These are phyloP conservation scores for Cephus runcator DNA, from an alignment of 2,888 invertebrate genomes.

Conservation along the genomic window DNA sequence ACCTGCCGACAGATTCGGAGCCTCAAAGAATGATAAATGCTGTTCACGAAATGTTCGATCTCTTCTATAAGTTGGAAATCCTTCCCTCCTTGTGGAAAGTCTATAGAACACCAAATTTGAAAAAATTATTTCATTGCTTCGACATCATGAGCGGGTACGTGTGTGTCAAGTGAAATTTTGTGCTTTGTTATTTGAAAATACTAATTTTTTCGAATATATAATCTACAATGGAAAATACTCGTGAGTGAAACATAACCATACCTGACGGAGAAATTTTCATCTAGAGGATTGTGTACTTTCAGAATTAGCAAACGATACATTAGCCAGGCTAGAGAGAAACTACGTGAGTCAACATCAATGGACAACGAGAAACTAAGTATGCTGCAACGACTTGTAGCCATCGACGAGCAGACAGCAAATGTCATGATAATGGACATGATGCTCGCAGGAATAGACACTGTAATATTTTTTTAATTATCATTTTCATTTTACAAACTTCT, in stretches of 20 bases:
- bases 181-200: too few species aligned
- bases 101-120: conserved; percentile 77
- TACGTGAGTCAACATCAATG: conserved; percentile 59
- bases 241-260: too few species aligned
- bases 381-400: conserved; percentile 72
- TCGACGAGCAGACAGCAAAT: conserved; percentile 72
- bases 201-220: too few species aligned
- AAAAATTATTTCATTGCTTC: conserved; percentile 76
- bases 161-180: not conserved
- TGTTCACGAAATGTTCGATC: conserved; percentile 82
- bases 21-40: conserved; percentile 81
- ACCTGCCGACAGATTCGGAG: conserved; percentile 70
- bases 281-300: conserved; percentile 18
- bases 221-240: too few species aligned
- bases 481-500: conserved; percentile 9
- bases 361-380: conserved; percentile 70
- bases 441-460: conserved; percentile 78
- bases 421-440: conserved; percentile 79
- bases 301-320: conserved; percentile 59
- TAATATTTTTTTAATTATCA: conserved; percentile 50
- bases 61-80: conserved; percentile 79
- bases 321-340: conserved; percentile 53
- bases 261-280: not conserved
- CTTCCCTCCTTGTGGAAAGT: conserved; percentile 81
- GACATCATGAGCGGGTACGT: conserved; percentile 78